These are phyloP conservation scores for Calypte anna DNA, from an alignment of 2,113 vertebrate species.

Conservation along the genomic window DNA sequence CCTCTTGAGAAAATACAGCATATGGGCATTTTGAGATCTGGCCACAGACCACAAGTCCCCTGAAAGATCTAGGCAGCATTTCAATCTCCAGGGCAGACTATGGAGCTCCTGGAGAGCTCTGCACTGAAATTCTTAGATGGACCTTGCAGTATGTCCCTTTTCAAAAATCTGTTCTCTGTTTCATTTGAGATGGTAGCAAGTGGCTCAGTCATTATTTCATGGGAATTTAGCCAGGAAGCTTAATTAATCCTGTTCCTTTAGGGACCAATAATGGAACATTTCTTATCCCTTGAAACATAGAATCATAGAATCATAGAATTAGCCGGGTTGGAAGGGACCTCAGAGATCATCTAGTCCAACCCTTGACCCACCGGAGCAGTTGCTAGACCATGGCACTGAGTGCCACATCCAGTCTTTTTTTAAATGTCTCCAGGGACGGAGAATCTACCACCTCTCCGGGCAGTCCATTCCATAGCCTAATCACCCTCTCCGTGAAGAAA, in stretches of 20 bases:
- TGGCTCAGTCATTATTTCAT: not conserved
- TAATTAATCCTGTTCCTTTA: not conserved
- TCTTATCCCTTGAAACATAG: not conserved
- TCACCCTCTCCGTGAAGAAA: too few relatives aligned
- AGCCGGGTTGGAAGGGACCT: too few relatives aligned
- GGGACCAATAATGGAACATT: not conserved
- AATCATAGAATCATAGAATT: too few relatives aligned
- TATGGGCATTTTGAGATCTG: slow-evolving; percentile 16
- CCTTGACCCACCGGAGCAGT: too few relatives aligned
- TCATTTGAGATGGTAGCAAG: slow-evolving; percentile 14
- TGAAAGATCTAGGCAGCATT: not conserved
- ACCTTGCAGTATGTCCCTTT: slow-evolving; percentile 3
- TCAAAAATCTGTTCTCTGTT: slow-evolving; percentile 29
- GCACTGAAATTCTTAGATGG: slow-evolving; percentile 9
- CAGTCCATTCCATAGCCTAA: too few relatives aligned
- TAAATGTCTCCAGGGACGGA: too few relatives aligned
- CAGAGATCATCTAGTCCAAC: too few relatives aligned
- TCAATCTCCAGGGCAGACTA: not conserved
- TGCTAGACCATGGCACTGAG: too few relatives aligned
- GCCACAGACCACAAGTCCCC: not conserved
- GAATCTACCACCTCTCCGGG: too few relatives aligned
- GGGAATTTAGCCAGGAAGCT: slow-evolving; percentile 33
- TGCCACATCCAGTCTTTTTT: too few relatives aligned
- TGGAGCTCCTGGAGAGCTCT: not conserved
- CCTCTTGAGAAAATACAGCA: not conserved